Conservation (phyloP, 23 tunicate genomes). For the Oikopleura vanhoeffeni region DNA sequence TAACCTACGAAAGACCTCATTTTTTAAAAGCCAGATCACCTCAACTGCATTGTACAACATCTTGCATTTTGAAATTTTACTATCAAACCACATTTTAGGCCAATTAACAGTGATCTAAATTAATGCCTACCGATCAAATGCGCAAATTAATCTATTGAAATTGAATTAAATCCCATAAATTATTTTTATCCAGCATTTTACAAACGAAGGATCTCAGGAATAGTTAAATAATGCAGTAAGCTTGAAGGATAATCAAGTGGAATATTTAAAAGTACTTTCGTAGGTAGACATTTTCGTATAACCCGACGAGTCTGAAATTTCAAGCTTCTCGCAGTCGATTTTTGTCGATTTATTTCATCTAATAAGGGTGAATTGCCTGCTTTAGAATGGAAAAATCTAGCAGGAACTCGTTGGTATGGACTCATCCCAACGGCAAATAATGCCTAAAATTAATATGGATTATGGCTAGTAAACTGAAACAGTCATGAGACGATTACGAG, state of each 20-base stretch:
- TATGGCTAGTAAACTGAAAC: no score
- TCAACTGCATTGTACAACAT: no score
- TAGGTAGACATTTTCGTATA: not conserved
- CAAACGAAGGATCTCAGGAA: not conserved
- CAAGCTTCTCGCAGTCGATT: not conserved
- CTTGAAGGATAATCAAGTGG: not conserved
- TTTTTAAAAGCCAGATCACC: no score
- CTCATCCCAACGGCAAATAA: not conserved
- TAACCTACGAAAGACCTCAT: no score
- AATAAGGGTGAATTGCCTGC: not conserved
- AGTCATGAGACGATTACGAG: no score
- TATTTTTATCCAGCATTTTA: no score
- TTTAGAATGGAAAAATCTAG: not conserved
- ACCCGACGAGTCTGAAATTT: not conserved
- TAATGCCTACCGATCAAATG: no score
- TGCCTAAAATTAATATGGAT: not conserved
- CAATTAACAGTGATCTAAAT: no score
- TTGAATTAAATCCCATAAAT: no score
- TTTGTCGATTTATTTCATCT: not conserved
- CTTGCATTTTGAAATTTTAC: no score
- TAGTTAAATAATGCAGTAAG: not conserved
- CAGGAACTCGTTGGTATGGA: not conserved
- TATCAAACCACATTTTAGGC: no score
- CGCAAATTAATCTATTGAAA: no score
- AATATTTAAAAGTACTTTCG: not conserved